Evolutionary conservation across 2,797 vertebrate species (phyloP).

Genomic region (Hippopotamyrus pictus): DNA sequence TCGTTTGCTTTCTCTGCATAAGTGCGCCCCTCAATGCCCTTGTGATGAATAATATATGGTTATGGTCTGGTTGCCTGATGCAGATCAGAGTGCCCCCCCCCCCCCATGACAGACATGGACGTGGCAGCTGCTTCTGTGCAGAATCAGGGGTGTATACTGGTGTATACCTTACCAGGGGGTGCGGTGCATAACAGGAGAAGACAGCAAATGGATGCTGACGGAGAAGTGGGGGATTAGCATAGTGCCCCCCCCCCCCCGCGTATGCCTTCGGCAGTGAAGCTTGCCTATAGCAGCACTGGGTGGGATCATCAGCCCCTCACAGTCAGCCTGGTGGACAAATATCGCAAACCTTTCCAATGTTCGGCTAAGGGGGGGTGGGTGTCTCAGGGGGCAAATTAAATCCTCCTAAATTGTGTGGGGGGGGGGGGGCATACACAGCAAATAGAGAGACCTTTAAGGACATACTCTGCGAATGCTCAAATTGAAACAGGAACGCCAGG

Average conservation of each 20-base stretch:
- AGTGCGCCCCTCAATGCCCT: slow-evolving; percentile 15
- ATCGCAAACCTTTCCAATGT: not conserved
- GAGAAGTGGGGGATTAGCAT: not conserved
- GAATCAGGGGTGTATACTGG: not conserved
- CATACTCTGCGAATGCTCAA: not conserved
- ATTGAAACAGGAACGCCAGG: not conserved
- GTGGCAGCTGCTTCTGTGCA: not conserved
- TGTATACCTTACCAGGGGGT: not conserved
- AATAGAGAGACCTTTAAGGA: not conserved
- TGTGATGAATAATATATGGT: slow-evolving; percentile 39
- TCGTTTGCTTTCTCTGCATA: slow-evolving; percentile 19
- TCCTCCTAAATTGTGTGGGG: not conserved
- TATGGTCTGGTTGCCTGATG: slow-evolving; percentile 27
- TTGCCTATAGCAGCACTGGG: not conserved
- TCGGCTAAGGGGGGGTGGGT: not conserved
- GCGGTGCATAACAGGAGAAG: not conserved
- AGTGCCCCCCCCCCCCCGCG: not conserved
- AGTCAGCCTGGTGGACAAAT: not conserved
- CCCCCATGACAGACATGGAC: not conserved
- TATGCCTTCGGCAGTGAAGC: not conserved
- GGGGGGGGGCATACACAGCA: not conserved
- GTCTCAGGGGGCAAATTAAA: not conserved
- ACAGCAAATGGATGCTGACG: not conserved
- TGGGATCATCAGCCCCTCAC: not conserved
- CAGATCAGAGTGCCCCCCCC: slow-evolving; percentile 30